Percentiles rank a stretch among this genome's conserved stretches.
Evolutionary conservation across 2,113 vertebrate species (phyloP).

Genomic region (Ovibos moschatus): DNA sequence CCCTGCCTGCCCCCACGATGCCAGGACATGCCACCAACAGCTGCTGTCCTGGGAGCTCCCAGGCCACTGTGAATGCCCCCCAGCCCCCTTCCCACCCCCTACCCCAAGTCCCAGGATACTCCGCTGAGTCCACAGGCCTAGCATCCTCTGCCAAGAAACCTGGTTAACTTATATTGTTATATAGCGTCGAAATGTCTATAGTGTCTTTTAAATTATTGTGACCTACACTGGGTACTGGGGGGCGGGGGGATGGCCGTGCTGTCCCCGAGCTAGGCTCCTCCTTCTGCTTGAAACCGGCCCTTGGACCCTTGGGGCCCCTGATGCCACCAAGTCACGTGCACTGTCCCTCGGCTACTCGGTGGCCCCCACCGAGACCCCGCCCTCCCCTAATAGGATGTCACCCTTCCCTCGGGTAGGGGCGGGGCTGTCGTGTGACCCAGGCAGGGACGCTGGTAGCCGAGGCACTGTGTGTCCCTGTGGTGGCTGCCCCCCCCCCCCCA

Average conservation of each 20-base stretch:
- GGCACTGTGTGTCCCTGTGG: not conserved
- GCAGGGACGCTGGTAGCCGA: not conserved
- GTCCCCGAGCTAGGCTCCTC: slow-evolving; percentile 55
- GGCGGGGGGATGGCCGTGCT: not conserved
- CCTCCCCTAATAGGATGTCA: not conserved
- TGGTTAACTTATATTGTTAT: slow-evolving; percentile 87
- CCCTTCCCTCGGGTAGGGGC: not conserved
- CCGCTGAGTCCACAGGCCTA: not conserved
- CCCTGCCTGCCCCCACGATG: rapidly evolving
- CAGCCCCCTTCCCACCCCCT: not conserved
- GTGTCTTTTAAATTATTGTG: slow-evolving; percentile 87
- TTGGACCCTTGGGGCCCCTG: not conserved
- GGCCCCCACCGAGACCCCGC: not conserved
- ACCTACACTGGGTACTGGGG: slow-evolving; percentile 79
- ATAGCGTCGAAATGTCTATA: slow-evolving; percentile 83
- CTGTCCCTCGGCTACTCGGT: not conserved
- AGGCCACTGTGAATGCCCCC: not conserved
- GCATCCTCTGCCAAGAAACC: slow-evolving; percentile 75
- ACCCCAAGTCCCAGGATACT: not conserved
- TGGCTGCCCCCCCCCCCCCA: not conserved
- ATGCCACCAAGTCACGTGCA: not conserved
- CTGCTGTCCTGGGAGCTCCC: not conserved
- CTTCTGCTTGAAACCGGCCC: slow-evolving; percentile 60
- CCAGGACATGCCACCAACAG: not conserved
- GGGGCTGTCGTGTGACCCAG: not conserved